Base-by-base conservation (phyloP, 2,113 vertebrate genomes). In the Neolamprologus caudopunctatus region DNA sequence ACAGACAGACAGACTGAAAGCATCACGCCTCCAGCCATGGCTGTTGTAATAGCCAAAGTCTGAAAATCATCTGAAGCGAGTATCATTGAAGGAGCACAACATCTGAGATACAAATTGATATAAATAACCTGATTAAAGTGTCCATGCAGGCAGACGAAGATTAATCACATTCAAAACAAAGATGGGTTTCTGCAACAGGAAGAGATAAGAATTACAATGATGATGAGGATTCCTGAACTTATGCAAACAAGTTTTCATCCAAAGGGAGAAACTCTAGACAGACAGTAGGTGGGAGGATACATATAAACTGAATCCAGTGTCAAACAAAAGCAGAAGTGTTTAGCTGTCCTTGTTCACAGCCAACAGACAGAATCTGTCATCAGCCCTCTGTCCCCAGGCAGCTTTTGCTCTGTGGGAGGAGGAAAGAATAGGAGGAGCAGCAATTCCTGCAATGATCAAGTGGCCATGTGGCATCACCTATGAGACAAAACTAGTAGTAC, bases 251-350 rank as follows among this genome's bases (percentile, higher is more conserved):
- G 4, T 51, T 90, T 85, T 26, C 12, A 51, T 88, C 90, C 42
- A 8, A 87, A 28, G 88, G 85, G 82, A 92, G 86, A 89, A 89
- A 85, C 81, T 83, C 58, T 31, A 91, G 88, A 88, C 91, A 91
- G 90, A 85, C 84, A 86, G 88, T 87, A 92, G 85, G 92, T 58
- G 89, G 87, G 50, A 86, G 73, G 88, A 91, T 37, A 61, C 90
- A 90, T 90, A 85, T 84, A 55, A 83, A 35, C 51, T 8, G 21
- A 54, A 68, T 54, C 42, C 75, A 68, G 71, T 82, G 88, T 83
- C 91, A 91, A 90, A 89, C 79, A 78, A 87, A 80, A 90, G 91
- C 87, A 89, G 83, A 91, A 92, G 88, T 85, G 89, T 90, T 94
- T 85, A 92, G 78, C 28, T 47, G 24, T 35, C 5, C 11, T 75